Percentiles rank a stretch among this genome's conserved stretches.
Evolutionary conservation across 2,113 vertebrate species (phyloP).

Genomic region (Malaclemys terrapin): DNA sequence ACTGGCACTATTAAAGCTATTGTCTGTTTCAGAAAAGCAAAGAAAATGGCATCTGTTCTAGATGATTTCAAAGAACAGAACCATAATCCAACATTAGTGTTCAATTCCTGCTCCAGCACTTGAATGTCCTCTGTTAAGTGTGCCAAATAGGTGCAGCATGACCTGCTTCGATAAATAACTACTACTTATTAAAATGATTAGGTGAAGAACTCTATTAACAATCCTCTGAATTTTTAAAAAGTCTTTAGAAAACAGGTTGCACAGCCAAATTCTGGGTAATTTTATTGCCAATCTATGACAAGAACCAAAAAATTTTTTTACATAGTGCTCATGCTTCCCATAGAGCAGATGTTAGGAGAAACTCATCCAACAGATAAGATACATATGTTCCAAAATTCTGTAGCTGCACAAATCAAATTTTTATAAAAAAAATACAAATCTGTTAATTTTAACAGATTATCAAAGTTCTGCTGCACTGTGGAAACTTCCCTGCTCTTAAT

Average conservation of each 20-base stretch:
- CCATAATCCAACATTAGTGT: not conserved
- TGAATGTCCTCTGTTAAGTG: not conserved
- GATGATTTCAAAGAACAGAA: not conserved
- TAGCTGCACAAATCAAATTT: not conserved
- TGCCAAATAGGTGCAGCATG: accelerated
- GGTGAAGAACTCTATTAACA: not conserved
- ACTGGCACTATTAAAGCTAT: not conserved
- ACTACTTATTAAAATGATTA: not conserved
- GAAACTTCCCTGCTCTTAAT: not conserved
- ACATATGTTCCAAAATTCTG: not conserved
- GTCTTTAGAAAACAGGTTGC: not conserved
- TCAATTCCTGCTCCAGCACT: not conserved
- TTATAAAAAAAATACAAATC: not conserved
- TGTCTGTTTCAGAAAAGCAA: not conserved
- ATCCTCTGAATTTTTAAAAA: not conserved
- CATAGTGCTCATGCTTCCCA: not conserved
- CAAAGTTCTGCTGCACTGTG: not conserved
- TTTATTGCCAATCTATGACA: not conserved
- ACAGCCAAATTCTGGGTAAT: not conserved
- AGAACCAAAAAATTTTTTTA: constrained; percentile 16
- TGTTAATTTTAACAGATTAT: not conserved
- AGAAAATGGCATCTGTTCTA: not conserved
- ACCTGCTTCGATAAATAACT: not conserved
- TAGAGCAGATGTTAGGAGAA: not conserved
- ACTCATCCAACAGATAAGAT: not conserved